Evolutionary conservation across 2,113 vertebrate species (phyloP).

Genomic region (Campylorhamphus procurvoides): DNA sequence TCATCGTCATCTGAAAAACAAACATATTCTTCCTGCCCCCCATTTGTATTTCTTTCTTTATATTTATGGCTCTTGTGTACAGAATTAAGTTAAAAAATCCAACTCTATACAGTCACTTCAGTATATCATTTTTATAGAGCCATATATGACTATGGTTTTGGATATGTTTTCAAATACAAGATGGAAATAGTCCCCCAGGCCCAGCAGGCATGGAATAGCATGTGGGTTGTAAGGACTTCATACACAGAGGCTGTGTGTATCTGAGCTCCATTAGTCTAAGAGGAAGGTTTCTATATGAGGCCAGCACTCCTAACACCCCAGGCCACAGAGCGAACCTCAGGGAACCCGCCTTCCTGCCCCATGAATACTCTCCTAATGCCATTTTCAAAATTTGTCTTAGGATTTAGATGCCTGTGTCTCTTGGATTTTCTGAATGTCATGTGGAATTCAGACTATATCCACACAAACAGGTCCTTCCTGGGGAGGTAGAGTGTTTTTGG

Average conservation of each 20-base stretch:
- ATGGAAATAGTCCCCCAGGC: background rate
- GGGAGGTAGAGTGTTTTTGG: background rate
- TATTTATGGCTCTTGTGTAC: background rate
- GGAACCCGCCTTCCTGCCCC: background rate
- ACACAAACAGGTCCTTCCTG: background rate
- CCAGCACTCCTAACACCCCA: background rate
- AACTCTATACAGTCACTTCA: background rate
- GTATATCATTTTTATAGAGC: background rate
- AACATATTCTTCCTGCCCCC: rapidly evolving
- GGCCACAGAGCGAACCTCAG: background rate
- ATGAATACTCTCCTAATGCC: rapidly evolving
- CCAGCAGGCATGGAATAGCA: background rate
- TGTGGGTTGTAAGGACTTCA: rapidly evolving
- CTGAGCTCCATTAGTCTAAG: background rate
- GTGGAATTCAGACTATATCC: background rate
- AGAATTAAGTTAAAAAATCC: background rate
- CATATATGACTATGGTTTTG: rapidly evolving
- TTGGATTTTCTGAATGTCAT: background rate
- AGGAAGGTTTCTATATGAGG: background rate
- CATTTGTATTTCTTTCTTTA: background rate
- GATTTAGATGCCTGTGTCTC: background rate
- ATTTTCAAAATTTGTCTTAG: background rate
- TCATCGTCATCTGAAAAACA: background rate
- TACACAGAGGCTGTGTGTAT: background rate
- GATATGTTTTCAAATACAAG: background rate